Evolutionary conservation across 2,113 vertebrate genomes (phyloP).

Genomic region (Dasyurus viverrinus): DNA sequence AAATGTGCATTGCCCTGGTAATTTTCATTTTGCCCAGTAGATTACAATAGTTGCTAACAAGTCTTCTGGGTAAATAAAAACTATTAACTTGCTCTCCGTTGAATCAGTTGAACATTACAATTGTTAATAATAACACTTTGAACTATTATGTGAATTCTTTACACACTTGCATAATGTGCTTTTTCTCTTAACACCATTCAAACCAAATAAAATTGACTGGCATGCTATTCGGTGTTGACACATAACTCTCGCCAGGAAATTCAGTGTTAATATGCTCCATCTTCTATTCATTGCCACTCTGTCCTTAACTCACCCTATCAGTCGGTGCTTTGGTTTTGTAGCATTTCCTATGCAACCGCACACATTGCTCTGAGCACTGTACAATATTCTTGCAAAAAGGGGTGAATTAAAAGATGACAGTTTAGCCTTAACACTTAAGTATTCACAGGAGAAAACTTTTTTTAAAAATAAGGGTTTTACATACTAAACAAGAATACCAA

Average conservation of each 20-base stretch:
- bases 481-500: conserved; percentile 46
- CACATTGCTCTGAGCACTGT: conserved; percentile 46
- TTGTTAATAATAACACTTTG: background rate
- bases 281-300: conserved; percentile 29
- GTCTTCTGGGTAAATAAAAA: background rate
- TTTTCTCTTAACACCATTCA: background rate
- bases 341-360: conserved; percentile 70
- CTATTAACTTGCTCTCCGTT: background rate
- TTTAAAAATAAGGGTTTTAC: conserved; percentile 26
- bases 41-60: background rate
- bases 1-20: background rate
- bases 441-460: conserved; percentile 19
- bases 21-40: background rate
- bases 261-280: conserved; percentile 34
- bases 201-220: background rate
- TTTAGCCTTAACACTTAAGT: conserved; percentile 71
- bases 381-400: conserved; percentile 53
- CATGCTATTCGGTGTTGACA: conserved; percentile 11
- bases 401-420: conserved; percentile 58
- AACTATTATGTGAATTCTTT: background rate
- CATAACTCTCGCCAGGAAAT: conserved; percentile 65
- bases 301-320: conserved; percentile 64
- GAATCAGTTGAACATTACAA: background rate
- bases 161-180: background rate
- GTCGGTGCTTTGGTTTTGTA: conserved; percentile 69